phyloP scores from a whole-genome alignment of 1,140 invertebrate genomes.

The Conopomorpha cramerella region DNA sequence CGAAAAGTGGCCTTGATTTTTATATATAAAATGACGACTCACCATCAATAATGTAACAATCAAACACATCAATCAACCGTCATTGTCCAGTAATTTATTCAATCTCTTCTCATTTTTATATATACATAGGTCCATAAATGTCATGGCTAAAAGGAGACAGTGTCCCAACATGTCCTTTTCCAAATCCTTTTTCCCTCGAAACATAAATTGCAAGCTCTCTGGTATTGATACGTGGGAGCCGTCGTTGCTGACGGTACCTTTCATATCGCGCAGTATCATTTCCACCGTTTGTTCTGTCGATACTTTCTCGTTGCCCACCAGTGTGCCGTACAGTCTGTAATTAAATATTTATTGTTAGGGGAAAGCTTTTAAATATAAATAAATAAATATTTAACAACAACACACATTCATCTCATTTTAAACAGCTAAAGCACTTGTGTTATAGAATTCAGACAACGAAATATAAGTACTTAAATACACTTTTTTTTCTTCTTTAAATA shows the following conservation, averaged over 20 bases:
- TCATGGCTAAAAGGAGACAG: conserved; percentile 35
- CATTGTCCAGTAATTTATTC: conserved; percentile 21
- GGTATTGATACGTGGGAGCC: conserved; percentile 21
- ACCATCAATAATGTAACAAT: too few species aligned
- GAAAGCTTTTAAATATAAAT: too few species aligned
- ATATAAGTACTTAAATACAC: too few species aligned
- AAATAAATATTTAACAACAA: too few species aligned
- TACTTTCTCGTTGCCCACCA: conserved; percentile 48
- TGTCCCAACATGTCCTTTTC: conserved; percentile 47
- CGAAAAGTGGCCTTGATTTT: too few species aligned
- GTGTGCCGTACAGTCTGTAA: conserved; percentile 42
- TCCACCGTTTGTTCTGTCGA: conserved; percentile 46
- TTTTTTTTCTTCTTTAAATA: too few species aligned
- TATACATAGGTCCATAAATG: conserved; percentile 54
- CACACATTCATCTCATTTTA: too few species aligned
- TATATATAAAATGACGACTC: too few species aligned
- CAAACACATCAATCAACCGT: too few species aligned
- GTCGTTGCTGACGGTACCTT: conserved; percentile 6
- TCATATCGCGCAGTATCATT: conserved; percentile 19
- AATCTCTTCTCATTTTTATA: conserved; percentile 37
- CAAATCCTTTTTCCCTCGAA: conserved; percentile 28
- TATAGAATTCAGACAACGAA: too few species aligned
- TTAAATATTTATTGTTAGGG: too few species aligned
- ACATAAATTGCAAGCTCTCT: conserved; percentile 19
- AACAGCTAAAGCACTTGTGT: too few species aligned